phyloP scores from a whole-genome alignment of 2,113 vertebrate species.

The Brachyhypopomus occidentalis region DNA sequence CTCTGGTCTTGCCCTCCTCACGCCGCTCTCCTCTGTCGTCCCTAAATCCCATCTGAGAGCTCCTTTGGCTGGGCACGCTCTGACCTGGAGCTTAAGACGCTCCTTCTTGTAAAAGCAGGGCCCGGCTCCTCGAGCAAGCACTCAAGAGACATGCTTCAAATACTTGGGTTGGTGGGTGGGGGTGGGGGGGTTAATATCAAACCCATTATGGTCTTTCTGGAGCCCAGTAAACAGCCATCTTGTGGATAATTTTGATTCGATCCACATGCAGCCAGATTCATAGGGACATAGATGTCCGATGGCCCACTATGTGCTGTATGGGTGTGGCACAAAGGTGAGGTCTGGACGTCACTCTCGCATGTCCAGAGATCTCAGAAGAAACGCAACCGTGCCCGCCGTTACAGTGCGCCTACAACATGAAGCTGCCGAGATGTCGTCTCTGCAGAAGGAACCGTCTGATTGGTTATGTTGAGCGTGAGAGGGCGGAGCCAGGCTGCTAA shows the following conservation, averaged over 20 bases:
- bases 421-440: too few species aligned
- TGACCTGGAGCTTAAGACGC: constrained; percentile 85
- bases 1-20: constrained; percentile 74
- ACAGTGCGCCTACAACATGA: too few species aligned
- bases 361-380: neutral
- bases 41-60: constrained; percentile 80
- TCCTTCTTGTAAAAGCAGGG: constrained; percentile 91
- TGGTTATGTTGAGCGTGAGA: too few species aligned
- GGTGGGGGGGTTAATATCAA: constrained; percentile 93
- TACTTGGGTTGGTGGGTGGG: constrained; percentile 68
- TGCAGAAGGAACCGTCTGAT: too few species aligned
- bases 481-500: constrained; percentile 32
- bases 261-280: constrained; percentile 85
- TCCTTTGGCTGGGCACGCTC: constrained; percentile 74
- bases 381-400: neutral
- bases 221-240: constrained; percentile 99
- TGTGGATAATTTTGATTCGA: constrained; percentile 95
- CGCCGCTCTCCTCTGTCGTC: constrained; percentile 78
- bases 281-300: constrained; percentile 31
- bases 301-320: constrained; percentile 26
- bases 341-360: constrained; percentile 3
- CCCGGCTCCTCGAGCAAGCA: constrained; percentile 78
- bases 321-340: constrained; percentile 33
- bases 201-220: constrained; percentile 92
- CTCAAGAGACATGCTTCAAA: constrained; percentile 92